Evolutionary conservation across 2,888 invertebrate genomes (phyloP).

Genomic region (Xiphydria camelus): DNA sequence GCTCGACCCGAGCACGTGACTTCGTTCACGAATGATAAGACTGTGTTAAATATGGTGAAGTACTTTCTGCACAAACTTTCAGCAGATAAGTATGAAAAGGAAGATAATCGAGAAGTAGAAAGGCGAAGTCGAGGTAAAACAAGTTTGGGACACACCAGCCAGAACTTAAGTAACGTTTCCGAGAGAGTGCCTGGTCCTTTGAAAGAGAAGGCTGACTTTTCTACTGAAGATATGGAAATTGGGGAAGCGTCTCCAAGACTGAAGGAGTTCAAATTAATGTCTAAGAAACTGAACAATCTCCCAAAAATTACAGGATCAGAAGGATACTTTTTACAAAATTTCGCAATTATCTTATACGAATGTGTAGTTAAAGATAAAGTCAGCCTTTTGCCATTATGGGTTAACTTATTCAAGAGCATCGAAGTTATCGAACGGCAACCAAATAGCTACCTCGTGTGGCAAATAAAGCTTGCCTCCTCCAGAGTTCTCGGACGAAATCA

Average conservation of each 20-base stretch:
- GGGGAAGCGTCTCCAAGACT: constrained; percentile 29
- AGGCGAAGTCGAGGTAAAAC: constrained; percentile 28
- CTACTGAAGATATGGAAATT: constrained; percentile 43
- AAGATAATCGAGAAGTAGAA: constrained; percentile 20
- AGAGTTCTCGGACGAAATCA: constrained; percentile 60
- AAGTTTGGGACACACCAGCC: constrained; percentile 26
- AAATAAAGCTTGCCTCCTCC: constrained; percentile 70
- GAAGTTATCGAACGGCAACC: constrained; percentile 62
- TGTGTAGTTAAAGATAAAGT: constrained; percentile 80
- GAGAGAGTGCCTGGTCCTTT: constrained; percentile 27
- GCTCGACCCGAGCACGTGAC: constrained; percentile 69
- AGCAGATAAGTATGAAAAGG: constrained; percentile 26
- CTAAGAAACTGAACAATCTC: constrained; percentile 12
- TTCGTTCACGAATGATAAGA: constrained; percentile 74
- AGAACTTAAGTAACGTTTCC: constrained; percentile 30
- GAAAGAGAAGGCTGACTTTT: constrained; percentile 23
- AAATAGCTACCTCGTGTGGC: constrained; percentile 70
- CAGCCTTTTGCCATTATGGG: constrained; percentile 74
- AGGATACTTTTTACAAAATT: constrained; percentile 44
- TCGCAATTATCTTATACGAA: constrained; percentile 69
- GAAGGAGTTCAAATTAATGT: constrained; percentile 16
- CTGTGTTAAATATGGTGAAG: constrained; percentile 71
- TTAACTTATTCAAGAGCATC: constrained; percentile 64
- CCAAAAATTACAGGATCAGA: constrained; percentile 34
- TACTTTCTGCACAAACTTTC: constrained; percentile 62